These are phyloP conservation scores for Scartelaos histophorus DNA, from an alignment of 2,113 vertebrate genomes.

Conservation along the genomic window DNA sequence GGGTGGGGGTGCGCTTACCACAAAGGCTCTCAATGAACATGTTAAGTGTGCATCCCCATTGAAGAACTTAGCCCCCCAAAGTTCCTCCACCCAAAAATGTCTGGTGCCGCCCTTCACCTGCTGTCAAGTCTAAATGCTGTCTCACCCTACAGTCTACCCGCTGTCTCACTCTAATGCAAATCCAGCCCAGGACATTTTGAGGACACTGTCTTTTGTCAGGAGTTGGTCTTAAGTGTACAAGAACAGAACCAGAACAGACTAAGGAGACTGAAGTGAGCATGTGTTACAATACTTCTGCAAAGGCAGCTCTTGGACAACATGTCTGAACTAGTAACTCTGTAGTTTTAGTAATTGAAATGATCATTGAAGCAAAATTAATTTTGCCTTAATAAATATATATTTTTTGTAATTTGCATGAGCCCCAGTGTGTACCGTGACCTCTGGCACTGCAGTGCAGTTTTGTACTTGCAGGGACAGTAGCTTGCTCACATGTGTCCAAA, in stretches of 20 bases:
- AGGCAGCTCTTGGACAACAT: neutral
- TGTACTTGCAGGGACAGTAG: neutral
- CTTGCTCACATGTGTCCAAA: neutral
- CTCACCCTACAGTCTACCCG: too few species aligned
- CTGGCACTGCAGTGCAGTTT: neutral
- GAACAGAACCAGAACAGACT: neutral
- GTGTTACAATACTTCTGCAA: neutral
- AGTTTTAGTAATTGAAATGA: neutral
- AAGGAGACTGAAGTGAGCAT: neutral
- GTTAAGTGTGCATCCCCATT: too few species aligned
- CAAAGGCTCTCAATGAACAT: too few species aligned
- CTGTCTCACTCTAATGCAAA: too few species aligned
- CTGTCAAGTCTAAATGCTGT: too few species aligned
- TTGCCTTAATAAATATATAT: constrained; percentile 7
- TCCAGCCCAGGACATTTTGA: neutral
- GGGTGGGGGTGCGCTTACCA: too few species aligned
- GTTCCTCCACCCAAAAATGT: too few species aligned
- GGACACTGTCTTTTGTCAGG: neutral
- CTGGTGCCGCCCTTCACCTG: too few species aligned
- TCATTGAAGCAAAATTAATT: neutral
- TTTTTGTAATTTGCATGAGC: constrained; percentile 6
- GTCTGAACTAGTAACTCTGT: neutral
- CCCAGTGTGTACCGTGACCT: neutral
- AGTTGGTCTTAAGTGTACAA: neutral
- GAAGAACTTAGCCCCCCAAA: too few species aligned